Conservation (phyloP, 2,888 invertebrate genomes). For the Hesperia comma region DNA sequence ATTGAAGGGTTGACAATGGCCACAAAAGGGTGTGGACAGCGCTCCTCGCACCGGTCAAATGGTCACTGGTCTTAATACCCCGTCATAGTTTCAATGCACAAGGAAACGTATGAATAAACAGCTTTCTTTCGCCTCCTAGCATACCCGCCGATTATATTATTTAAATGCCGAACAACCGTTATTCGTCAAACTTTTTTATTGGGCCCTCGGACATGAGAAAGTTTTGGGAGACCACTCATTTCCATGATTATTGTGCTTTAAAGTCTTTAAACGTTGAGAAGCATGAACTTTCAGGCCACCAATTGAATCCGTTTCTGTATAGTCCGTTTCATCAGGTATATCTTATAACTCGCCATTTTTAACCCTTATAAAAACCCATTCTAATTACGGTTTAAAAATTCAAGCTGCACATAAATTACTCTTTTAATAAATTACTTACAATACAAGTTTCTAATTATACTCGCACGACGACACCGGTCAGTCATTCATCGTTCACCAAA, state of each 20-base stretch:
- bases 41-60: conserved; percentile 77
- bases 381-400: background rate
- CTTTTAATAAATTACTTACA: background rate
- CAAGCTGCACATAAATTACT: conserved; percentile 2
- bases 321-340: background rate
- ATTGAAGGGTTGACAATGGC: conserved; percentile 74
- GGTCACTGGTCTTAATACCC: conserved; percentile 69
- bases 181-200: conserved; percentile 73
- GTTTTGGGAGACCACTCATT: conserved; percentile 46
- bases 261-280: conserved; percentile 10
- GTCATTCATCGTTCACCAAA: conserved; percentile 33
- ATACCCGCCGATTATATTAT: conserved; percentile 76
- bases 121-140: conserved; percentile 69
- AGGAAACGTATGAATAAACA: conserved; percentile 79
- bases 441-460: background rate
- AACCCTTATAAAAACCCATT: background rate
- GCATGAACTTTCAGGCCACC: background rate
- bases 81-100: conserved; percentile 70
- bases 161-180: conserved; percentile 77
- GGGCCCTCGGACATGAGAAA: conserved; percentile 73
- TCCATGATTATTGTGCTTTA: conserved; percentile 39
- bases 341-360: background rate
- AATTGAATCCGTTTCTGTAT: background rate
- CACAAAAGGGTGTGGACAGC: conserved; percentile 82
- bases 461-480: background rate